Evolutionary conservation across 2,113 vertebrate species (phyloP).

Genomic region (Cavia aperea): DNA sequence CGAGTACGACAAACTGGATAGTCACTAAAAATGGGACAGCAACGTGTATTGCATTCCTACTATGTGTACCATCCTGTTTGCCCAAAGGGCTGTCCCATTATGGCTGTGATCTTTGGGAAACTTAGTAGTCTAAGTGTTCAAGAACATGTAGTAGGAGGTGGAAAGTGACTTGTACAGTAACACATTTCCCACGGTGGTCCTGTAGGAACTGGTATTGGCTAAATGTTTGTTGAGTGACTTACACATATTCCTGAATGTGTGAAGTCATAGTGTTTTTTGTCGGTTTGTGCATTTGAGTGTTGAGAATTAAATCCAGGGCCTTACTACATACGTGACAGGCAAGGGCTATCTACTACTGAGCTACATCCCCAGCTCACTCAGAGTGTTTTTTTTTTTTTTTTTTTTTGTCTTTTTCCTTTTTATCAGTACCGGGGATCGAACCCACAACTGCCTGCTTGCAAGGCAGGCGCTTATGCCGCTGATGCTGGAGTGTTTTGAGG

Average conservation of each 20-base stretch:
- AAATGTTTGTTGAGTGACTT: background rate
- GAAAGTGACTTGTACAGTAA: background rate
- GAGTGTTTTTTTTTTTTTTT: background rate
- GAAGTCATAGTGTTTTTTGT: background rate
- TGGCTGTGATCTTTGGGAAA: background rate
- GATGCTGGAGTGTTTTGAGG: background rate
- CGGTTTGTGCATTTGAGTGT: background rate
- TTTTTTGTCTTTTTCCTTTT: too few relatives aligned
- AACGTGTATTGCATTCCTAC: slow-evolving; percentile 34
- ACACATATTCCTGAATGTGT: background rate
- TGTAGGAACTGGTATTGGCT: background rate
- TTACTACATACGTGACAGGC: background rate
- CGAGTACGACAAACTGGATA: slow-evolving; percentile 8
- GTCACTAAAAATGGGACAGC: slow-evolving; percentile 20
- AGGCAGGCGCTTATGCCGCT: background rate
- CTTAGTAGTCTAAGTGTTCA: background rate
- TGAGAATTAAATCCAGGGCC: background rate
- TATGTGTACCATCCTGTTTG: slow-evolving; percentile 4
- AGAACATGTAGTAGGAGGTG: background rate
- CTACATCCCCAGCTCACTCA: background rate
- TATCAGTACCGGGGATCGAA: too few relatives aligned
- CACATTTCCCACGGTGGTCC: background rate
- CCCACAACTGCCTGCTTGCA: too few relatives aligned
- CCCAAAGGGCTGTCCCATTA: background rate
- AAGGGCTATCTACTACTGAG: background rate